These are phyloP conservation scores for Myotis planiceps DNA, from an alignment of 2,797 vertebrate genomes.

Conservation along the genomic window DNA sequence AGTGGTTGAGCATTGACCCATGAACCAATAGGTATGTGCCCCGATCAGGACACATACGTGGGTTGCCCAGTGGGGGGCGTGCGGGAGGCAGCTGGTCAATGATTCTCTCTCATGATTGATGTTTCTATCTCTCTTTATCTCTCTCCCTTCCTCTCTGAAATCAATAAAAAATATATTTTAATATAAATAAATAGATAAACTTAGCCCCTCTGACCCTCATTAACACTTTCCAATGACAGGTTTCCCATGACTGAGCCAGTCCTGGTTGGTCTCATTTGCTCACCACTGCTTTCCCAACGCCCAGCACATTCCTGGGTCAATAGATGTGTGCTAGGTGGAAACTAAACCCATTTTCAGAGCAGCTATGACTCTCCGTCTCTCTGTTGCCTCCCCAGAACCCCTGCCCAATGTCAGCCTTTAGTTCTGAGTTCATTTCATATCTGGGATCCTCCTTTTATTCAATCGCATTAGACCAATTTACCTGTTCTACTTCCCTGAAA, in stretches of 20 bases:
- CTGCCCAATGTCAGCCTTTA: background rate
- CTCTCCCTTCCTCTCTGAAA: no score
- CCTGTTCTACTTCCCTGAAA: background rate
- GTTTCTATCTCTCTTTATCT: no score
- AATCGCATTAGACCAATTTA: background rate
- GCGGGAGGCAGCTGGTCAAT: no score
- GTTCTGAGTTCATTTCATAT: background rate
- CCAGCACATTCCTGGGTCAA: background rate
- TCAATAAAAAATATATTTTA: no score
- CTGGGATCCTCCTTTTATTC: background rate
- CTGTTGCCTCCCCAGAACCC: background rate
- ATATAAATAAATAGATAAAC: background rate
- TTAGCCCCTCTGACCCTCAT: background rate
- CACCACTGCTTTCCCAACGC: background rate
- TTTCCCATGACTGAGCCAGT: background rate
- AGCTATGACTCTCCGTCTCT: background rate
- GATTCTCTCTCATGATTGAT: no score
- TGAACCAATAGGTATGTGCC: no score
- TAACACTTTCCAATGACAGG: background rate
- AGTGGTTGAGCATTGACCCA: no score
- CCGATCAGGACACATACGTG: no score
- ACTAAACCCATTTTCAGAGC: background rate
- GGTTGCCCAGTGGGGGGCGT: no score
- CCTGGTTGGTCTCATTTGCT: background rate
- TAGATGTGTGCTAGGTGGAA: background rate